Base-by-base conservation (phyloP, 2,113 vertebrate genomes). In the Pluvianellus socialis region DNA sequence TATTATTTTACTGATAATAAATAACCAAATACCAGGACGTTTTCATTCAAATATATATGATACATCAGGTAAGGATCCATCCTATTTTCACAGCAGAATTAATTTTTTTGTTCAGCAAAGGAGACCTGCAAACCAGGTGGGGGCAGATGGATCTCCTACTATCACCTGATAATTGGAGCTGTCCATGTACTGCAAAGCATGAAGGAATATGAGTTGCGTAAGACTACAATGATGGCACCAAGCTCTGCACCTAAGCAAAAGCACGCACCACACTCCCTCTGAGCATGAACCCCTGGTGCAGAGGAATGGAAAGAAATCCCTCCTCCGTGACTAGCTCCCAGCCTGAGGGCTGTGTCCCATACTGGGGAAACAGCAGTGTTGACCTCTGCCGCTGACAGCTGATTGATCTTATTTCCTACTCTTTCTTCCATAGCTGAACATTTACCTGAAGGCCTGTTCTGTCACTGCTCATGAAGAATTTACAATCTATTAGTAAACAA, bases 151-250 rank as follows among this genome's bases (percentile, higher is more conserved):
- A 7, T 35, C 22, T 50, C 49, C 22, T 50, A 24, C 23, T 24
- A 45, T 22, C 16, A 23, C 30, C 42, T 19, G 35, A 3, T 30
- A 52, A 23, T 1, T 61, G 32, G 24, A 50, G 7, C 47, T 58
- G 73, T 59, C 14, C 24, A 10, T 0, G 0, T 40, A 18, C 63
- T 53, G 14, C 28, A 56, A 27, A 26, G 47, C 27, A 66, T 0
- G 0, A 58, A 24, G 17, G 30, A 77, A 33, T 12, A 18, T 84
- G 56, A 52, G 22, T 9, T 47, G 18, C 2, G 0, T 9, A 7
- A 50, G 22, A 8, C 26, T 32, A 2, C 42, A 30, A 0, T 1
- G 6, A 18, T 9, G 12, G 18, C 30, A 85, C 35, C 66, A 14
- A 79, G 16, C 17, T 61, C 66, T 81, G 44, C 12, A n/a, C 30